Percentiles rank a stretch among this genome's conserved stretches.
phyloP scores from a whole-genome alignment of 2,888 invertebrate species.

The Melanargia galathea region DNA sequence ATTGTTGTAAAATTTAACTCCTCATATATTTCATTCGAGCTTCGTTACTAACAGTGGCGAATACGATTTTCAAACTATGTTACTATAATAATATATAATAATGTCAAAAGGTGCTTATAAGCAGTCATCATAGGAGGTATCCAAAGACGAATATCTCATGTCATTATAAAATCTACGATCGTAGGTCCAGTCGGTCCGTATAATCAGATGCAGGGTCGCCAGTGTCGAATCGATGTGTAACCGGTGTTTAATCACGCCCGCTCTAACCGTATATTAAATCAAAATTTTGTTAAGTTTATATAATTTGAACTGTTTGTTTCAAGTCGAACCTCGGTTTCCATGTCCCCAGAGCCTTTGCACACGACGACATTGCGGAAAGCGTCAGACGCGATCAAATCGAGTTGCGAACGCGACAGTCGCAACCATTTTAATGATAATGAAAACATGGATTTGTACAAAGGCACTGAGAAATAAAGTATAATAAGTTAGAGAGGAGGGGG shows the following conservation, averaged over 20 bases:
- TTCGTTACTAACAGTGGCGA: conserved; percentile 21
- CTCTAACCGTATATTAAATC: not conserved
- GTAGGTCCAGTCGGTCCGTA: conserved; percentile 33
- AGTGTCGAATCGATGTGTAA: conserved; percentile 25
- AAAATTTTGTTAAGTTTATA: not conserved
- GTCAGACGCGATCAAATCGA: not conserved
- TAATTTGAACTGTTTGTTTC: not conserved
- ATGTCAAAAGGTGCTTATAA: conserved; percentile 38
- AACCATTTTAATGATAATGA: too few relatives aligned
- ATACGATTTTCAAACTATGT: conserved; percentile 23
- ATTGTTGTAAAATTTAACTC: conserved; percentile 38
- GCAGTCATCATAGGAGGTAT: conserved; percentile 32
- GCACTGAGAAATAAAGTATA: not conserved
- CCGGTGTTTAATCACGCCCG: conserved; percentile 18
- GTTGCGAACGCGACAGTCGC: not conserved
- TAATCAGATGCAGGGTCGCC: conserved; percentile 31
- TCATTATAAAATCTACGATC: conserved; percentile 37
- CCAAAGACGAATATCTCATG: conserved; percentile 32
- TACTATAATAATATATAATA: conserved; percentile 32
- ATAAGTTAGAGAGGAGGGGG: conserved; percentile 3
- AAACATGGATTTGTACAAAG: not conserved
- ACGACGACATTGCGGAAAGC: not conserved
- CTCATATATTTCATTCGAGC: conserved; percentile 27
- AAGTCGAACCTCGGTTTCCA: not conserved
- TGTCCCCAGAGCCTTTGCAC: not conserved